These are phyloP conservation scores for Chromis chromis DNA, from an alignment of 2,797 vertebrate species.

Conservation along the genomic window DNA sequence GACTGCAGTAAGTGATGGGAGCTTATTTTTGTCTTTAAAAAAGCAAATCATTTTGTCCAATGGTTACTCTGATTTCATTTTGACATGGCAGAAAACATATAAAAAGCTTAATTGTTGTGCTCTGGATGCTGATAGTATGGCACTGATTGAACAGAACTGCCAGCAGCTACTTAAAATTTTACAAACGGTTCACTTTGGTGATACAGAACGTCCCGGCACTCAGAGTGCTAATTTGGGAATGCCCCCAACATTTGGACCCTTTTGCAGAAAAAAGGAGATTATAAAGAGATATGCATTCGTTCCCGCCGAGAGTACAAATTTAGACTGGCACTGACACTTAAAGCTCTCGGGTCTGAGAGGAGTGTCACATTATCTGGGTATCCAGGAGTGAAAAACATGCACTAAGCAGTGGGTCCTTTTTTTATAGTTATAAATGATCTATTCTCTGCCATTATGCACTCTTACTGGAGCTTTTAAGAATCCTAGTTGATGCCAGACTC, in stretches of 20 bases:
- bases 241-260: slow-evolving; percentile 43
- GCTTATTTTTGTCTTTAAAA: slow-evolving; percentile 1
- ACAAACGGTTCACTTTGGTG: slow-evolving; percentile 35
- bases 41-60: not conserved
- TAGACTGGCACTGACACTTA: slow-evolving; percentile 42
- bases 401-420: slow-evolving; percentile 46
- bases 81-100: slow-evolving; percentile 18
- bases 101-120: slow-evolving; percentile 36
- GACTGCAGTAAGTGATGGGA: not conserved
- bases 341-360: slow-evolving; percentile 40
- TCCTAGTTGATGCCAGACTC: slow-evolving; percentile 63
- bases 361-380: slow-evolving; percentile 54
- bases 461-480: slow-evolving; percentile 67
- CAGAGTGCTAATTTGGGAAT: slow-evolving; percentile 56
- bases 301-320: slow-evolving; percentile 49
- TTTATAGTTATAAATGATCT: slow-evolving; percentile 69
- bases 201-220: slow-evolving; percentile 19
- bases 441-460: slow-evolving; percentile 64
- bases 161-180: slow-evolving; percentile 43
- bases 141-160: slow-evolving; percentile 24
- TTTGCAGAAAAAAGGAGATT: slow-evolving; percentile 22
- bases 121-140: slow-evolving; percentile 25
- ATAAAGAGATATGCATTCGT: slow-evolving; percentile 33
- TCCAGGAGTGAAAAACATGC: slow-evolving; percentile 47
- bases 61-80: slow-evolving; percentile 10